phyloP scores from a whole-genome alignment of 2,113 vertebrate species.

The Nycticorax nycticorax region DNA sequence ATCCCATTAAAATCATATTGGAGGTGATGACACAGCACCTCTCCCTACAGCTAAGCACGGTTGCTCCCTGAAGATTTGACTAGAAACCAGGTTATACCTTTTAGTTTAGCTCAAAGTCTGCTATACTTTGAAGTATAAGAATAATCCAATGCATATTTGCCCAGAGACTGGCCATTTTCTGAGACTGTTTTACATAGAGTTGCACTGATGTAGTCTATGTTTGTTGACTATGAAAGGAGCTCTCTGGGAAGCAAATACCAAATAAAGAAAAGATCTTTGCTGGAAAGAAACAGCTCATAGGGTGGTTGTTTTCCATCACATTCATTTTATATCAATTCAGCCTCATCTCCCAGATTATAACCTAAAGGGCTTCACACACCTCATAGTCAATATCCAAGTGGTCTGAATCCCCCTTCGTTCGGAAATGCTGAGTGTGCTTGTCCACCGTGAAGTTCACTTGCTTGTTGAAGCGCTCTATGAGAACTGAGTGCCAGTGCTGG shows the following conservation, averaged over 20 bases:
- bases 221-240: background rate
- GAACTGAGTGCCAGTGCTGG: conserved; percentile 94
- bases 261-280: background rate
- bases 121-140: background rate
- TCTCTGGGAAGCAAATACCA: background rate
- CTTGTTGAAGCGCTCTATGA: conserved; percentile 93
- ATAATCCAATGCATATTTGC: background rate
- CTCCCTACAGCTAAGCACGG: background rate
- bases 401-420: conserved; percentile 87
- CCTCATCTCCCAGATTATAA: background rate
- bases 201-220: background rate
- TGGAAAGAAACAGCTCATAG: background rate
- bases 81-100: background rate
- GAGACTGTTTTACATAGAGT: background rate
- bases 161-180: background rate
- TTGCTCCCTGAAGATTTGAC: background rate
- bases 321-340: background rate
- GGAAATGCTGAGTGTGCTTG: conserved; percentile 88
- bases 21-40: background rate
- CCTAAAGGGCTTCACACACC: conserved; percentile 74
- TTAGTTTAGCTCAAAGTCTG: background rate
- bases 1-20: background rate
- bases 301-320: background rate
- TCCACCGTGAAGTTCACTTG: conserved; percentile 97
- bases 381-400: conserved; percentile 97